Evolutionary conservation across 1,140 invertebrate species (phyloP).

Genomic region (Trachymyrmex cornetzi): DNA sequence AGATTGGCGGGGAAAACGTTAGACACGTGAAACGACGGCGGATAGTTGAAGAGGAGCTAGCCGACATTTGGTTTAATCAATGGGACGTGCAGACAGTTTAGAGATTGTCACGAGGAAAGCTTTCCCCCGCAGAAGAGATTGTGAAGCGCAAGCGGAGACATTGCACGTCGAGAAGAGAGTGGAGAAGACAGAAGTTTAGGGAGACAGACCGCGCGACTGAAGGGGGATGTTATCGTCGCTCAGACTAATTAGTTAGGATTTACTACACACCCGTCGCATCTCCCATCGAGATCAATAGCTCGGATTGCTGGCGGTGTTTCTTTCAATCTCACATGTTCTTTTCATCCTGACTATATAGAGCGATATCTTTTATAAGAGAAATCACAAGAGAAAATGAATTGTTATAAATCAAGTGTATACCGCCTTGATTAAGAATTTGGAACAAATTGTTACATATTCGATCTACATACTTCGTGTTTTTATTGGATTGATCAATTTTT

Average conservation of each 20-base stretch:
- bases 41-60: constrained; percentile 37
- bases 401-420: background rate
- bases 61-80: constrained; percentile 72
- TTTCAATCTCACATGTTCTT: background rate
- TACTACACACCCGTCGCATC: constrained; percentile 56
- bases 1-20: constrained; percentile 50
- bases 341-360: background rate
- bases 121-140: constrained; percentile 29
- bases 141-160: constrained; percentile 48
- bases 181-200: constrained; percentile 49
- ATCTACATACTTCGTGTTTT: background rate
- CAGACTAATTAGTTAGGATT: constrained; percentile 77
- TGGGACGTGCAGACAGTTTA: constrained; percentile 66
- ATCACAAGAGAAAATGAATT: background rate
- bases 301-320: constrained; percentile 1
- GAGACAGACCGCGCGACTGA: constrained; percentile 35
- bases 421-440: background rate
- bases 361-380: background rate
- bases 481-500: background rate
- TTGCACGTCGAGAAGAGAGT: constrained; percentile 35
- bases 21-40: constrained; percentile 53
- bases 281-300: constrained; percentile 3
- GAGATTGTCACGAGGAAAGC: constrained; percentile 67
- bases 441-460: background rate
- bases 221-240: constrained; percentile 72